phyloP scores from a whole-genome alignment of 2,888 invertebrate genomes.

The Rugalucina vietnamica region DNA sequence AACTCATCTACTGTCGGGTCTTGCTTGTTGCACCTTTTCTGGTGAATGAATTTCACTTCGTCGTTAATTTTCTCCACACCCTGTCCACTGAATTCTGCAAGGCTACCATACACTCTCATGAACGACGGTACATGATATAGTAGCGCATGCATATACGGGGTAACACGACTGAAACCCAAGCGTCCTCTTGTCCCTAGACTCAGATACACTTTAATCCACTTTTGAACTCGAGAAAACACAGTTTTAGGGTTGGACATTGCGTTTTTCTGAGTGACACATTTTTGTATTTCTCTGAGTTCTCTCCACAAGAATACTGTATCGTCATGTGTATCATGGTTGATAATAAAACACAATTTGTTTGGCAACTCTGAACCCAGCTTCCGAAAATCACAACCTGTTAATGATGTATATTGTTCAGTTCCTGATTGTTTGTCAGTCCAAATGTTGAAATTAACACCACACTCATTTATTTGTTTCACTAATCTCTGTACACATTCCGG shows the following conservation, averaged over 20 bases:
- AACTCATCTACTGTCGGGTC: conserved; percentile 1
- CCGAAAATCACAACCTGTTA: background rate
- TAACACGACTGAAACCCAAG: background rate
- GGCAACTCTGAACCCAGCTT: background rate
- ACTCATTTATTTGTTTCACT: background rate
- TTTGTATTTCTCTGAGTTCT: background rate
- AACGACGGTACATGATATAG: background rate
- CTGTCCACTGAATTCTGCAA: background rate
- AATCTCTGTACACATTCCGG: background rate
- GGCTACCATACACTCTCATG: background rate
- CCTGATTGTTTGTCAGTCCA: background rate
- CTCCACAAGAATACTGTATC: background rate
- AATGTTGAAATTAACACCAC: background rate
- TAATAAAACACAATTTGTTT: background rate
- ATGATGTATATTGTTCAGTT: background rate
- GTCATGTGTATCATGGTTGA: background rate
- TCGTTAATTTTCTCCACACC: background rate
- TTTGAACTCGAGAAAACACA: too few relatives aligned
- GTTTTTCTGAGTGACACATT: background rate
- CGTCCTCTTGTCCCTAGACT: background rate
- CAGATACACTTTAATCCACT: too few relatives aligned
- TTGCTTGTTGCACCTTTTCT: background rate
- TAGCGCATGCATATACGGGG: background rate
- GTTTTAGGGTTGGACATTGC: too few relatives aligned
- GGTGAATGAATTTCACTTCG: background rate